phyloP scores from a whole-genome alignment of 2,797 vertebrate genomes.

The Oreortyx pictus region DNA sequence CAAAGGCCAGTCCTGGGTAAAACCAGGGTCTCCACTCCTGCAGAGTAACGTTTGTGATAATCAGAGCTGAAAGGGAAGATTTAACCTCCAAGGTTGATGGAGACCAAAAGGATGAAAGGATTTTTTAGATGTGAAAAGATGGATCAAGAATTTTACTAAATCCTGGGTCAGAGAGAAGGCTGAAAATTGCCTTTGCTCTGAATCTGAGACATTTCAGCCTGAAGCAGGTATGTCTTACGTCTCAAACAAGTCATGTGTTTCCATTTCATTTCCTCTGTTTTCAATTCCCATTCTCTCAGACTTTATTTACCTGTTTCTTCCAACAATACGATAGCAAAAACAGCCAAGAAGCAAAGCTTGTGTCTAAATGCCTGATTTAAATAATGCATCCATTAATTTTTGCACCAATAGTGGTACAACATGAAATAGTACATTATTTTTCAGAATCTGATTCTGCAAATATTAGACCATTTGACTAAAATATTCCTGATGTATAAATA shows the following conservation, averaged over 20 bases:
- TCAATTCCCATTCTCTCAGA: constrained; percentile 42
- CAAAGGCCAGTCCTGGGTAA: constrained; percentile 19
- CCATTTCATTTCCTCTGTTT: constrained; percentile 6
- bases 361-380: constrained; percentile 62
- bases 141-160: constrained; percentile 62
- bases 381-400: constrained; percentile 70
- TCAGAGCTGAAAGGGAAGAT: constrained; percentile 54
- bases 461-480: constrained; percentile 55
- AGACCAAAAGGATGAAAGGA: constrained; percentile 62
- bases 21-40: constrained; percentile 5
- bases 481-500: constrained; percentile 65
- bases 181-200: constrained; percentile 49
- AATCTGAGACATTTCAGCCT: constrained; percentile 32
- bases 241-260: neutral
- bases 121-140: constrained; percentile 51
- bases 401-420: constrained; percentile 33
- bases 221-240: constrained; percentile 38
- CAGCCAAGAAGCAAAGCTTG: constrained; percentile 14
- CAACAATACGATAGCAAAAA: constrained; percentile 5
- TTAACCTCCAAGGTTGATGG: constrained; percentile 61
- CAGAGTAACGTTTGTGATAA: constrained; percentile 56
- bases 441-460: constrained; percentile 52
- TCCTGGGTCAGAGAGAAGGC: neutral
- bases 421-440: constrained; percentile 47
- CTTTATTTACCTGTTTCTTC: constrained; percentile 54